These are phyloP conservation scores for Trichogramma pretiosum DNA, from an alignment of 1,140 invertebrate genomes.

Conservation along the genomic window DNA sequence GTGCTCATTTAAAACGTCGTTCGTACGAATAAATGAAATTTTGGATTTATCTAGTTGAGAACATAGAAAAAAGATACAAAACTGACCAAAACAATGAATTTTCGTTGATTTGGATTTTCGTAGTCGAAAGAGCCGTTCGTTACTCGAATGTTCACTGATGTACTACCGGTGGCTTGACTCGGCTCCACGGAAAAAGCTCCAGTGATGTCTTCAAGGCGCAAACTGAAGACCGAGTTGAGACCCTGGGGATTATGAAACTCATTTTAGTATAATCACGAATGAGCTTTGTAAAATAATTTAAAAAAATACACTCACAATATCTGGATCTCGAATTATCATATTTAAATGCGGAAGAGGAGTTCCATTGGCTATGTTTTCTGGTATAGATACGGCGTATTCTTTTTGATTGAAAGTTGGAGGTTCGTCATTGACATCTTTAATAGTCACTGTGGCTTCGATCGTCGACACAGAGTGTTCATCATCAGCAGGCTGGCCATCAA, in stretches of 20 bases:
- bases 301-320: slow-evolving; percentile 56
- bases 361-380: slow-evolving; percentile 73
- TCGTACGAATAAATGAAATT: too few species aligned
- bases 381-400: slow-evolving; percentile 71
- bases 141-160: slow-evolving; percentile 71
- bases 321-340: slow-evolving; percentile 78
- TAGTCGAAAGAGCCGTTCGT: slow-evolving; percentile 75
- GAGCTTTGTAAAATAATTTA: not conserved
- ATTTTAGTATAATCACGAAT: too few species aligned
- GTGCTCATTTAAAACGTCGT: too few species aligned
- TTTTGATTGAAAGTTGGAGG: slow-evolving; percentile 72
- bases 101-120: slow-evolving; percentile 84
- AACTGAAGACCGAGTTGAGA: slow-evolving; percentile 67
- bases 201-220: slow-evolving; percentile 69
- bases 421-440: slow-evolving; percentile 90
- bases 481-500: slow-evolving; percentile 60
- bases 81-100: slow-evolving; percentile 76
- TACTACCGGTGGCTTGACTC: slow-evolving; percentile 64
- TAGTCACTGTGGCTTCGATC: slow-evolving; percentile 70
- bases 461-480: slow-evolving; percentile 57
- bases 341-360: slow-evolving; percentile 73
- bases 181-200: slow-evolving; percentile 79
- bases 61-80: not conserved
- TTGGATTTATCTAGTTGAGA: too few species aligned
- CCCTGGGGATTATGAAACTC: slow-evolving; percentile 49